phyloP scores from a whole-genome alignment of 2,797 vertebrate species.

The Eulemur coronatus region DNA sequence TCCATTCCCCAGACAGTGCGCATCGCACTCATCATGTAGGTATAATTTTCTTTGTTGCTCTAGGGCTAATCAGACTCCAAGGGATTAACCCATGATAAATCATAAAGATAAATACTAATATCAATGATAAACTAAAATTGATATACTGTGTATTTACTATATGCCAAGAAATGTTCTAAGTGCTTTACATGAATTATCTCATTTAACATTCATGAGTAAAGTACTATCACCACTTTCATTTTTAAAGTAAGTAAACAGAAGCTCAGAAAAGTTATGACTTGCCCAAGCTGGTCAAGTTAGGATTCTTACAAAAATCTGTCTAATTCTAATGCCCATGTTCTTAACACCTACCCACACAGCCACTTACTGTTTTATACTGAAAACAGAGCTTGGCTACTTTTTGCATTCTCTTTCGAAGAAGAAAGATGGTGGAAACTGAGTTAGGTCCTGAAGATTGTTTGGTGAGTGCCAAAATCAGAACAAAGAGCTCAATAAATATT shows the following conservation, averaged over 20 bases:
- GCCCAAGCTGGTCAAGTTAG: neutral
- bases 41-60: neutral
- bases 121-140: slow-evolving; percentile 29
- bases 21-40: too few relatives aligned
- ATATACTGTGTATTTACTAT: neutral
- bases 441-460: slow-evolving; percentile 38
- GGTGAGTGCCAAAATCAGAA: slow-evolving; percentile 38
- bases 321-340: neutral
- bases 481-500: slow-evolving; percentile 3
- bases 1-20: too few relatives aligned
- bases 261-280: slow-evolving; percentile 3
- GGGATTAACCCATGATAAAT: neutral
- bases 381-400: neutral
- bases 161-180: neutral
- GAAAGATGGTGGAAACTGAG: slow-evolving; percentile 31
- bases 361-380: slow-evolving; percentile 6
- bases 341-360: neutral
- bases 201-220: slow-evolving; percentile 29
- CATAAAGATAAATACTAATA: slow-evolving; percentile 23
- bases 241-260: slow-evolving; percentile 20
- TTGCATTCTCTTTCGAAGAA: neutral
- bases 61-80: slow-evolving; percentile 23
- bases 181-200: slow-evolving; percentile 18
- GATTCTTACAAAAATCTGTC: neutral
- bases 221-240: neutral